Evolutionary conservation across 1,140 invertebrate species (phyloP), one percentile per base, ranked within the genome.

Genomic region (Portunus trituberculatus): DNA sequence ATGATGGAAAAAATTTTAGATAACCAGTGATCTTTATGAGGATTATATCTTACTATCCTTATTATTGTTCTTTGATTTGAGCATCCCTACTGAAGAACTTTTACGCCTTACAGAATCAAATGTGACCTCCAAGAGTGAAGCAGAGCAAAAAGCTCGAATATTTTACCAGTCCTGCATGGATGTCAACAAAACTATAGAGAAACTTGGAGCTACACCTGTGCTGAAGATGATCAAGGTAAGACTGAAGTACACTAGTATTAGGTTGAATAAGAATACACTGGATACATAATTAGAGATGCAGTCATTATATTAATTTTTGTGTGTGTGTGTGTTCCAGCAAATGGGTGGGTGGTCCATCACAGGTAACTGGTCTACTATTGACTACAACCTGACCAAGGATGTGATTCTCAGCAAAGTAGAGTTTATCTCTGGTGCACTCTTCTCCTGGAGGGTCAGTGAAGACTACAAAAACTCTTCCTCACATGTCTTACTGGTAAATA

Each of bases 151-250:
- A 97, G 99, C 99, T 0, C 98, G 98, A 96, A 97, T 98, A 3
- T 99, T 99, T 97, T 99, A 99, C 97, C 97, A 98, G 94, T 99
- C 99, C 0, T 99, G 99, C 97, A 98, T 99, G 97, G 99, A 99
- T 97, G 97, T 97, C 0, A 99, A 99, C 96, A 99, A 99, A 96
- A 99, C 98, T 0, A 98, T 99, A 91, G 99, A 99, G 97, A 97
- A 97, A 83, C 96, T 98, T 10, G 98, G 98, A 0, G 98, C 98
- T 4, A 97, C 98, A 96, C 99, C 99, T 0, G 97, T 99, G 97
- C 96, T 98, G 3, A 97, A 98, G 52, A 96, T 99, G 0, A 97
- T 99, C 46, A 97, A 97, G 31, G 95, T 96, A 39, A 97, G n/a
- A 92, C 20, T 2, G 6, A 39, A 39, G 39, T 39, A 39, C 39